Evolutionary conservation across 2,113 vertebrate genomes (phyloP), one percentile per base, ranked within the genome.

Genomic region (Scartelaos histophorus): DNA sequence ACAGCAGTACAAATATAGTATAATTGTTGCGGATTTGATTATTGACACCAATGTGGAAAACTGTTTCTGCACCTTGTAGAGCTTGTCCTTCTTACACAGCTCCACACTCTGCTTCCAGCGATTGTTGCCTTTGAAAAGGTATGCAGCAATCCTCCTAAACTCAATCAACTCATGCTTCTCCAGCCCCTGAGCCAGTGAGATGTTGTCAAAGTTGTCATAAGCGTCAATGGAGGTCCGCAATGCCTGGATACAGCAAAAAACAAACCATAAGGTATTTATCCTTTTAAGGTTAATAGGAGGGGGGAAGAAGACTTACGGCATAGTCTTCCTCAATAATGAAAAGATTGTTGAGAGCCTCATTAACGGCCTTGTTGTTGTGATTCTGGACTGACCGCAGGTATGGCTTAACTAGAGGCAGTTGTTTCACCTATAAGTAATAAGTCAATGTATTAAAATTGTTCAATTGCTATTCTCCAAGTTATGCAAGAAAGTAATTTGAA

Each of bases 161-260:
- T 99, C 98, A 69, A 99, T 99, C 38, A 99, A 91, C 73, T 99
- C 98, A 0, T 99, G 98, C 56, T 97, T 98, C 92, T 99, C 98
- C 86, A 99, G 89, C 78, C 98, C 94, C 79, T 98, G 97, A 75
- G 98, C 98, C 75, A 99, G 94, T 0, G 98, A 96, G 87, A 99
- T 99, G 92, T 99, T 99, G 92, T 99, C 98, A 73, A 99, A 99
- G 94, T 99, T 99, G 94, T 99, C 98, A n/a, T 99, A 99, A 70
- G 98, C 98, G 22, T 99, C 98, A 74, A 99, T 99, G 61, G 98
- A 99, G 76, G 96, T 95, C 66, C 98, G 95, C 82, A 99, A 93
- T 47, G 97, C 97, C 98, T 99, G 82, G 43, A 47, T 12, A 45
- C 29, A 16, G 64, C 3, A 67, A 47, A 43, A 15, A 12, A 15